phyloP scores from a whole-genome alignment of 2,888 invertebrate species.

The Vanessa cardui region DNA sequence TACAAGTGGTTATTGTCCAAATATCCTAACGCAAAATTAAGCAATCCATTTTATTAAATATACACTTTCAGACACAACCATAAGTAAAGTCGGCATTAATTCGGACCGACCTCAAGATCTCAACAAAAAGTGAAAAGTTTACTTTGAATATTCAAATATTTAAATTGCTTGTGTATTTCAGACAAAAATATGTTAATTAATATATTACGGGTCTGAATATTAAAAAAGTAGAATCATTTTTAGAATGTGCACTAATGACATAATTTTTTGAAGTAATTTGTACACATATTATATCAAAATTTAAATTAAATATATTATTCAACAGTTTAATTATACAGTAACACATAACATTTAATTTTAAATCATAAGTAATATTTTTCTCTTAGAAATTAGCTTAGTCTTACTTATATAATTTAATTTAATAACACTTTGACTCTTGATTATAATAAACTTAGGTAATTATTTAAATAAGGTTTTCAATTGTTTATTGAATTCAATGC shows the following conservation, averaged over 20 bases:
- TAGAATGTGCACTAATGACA: neutral
- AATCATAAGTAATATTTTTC: too few species aligned
- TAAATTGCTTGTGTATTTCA: conserved; percentile 6
- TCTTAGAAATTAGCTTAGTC: too few species aligned
- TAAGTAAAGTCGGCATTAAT: neutral
- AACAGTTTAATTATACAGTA: too few species aligned
- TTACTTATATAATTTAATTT: too few species aligned
- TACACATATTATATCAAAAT: neutral
- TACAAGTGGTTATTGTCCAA: conserved; percentile 1
- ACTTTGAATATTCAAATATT: conserved; percentile 4
- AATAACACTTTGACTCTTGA: too few species aligned
- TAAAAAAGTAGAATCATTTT: neutral
- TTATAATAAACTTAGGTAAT: too few species aligned
- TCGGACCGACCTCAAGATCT: neutral
- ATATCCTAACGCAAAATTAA: neutral
- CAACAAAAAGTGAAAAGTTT: neutral
- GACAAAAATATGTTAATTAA: conserved; percentile 6
- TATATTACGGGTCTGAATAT: neutral
- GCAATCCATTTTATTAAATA: neutral
- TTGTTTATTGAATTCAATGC: too few species aligned
- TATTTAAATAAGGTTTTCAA: too few species aligned
- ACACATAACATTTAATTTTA: too few species aligned
- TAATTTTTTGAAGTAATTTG: neutral
- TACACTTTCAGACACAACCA: neutral
- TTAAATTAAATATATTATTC: too few species aligned